Evolutionary conservation across 2,888 invertebrate species (phyloP).

Genomic region (Hirtodrosophila alboralis): DNA sequence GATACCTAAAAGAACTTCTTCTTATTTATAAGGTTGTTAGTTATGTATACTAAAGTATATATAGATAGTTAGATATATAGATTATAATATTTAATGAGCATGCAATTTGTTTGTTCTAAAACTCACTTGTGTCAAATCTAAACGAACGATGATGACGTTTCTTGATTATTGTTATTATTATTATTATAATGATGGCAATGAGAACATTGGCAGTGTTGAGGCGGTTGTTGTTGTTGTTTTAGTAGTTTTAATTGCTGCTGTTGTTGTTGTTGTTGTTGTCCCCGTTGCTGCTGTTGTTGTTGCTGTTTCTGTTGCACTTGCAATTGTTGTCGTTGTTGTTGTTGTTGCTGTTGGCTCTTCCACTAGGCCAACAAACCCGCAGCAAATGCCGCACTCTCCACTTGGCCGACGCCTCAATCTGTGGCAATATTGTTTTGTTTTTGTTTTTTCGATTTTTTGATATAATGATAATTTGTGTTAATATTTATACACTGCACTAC

Average conservation of each 20-base stretch:
- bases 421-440: slow-evolving; percentile 32
- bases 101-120: slow-evolving; percentile 49
- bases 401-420: slow-evolving; percentile 11
- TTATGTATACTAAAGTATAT: background rate
- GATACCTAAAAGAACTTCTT: background rate
- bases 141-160: slow-evolving; percentile 78
- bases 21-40: background rate
- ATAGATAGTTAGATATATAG: background rate
- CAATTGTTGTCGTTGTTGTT: slow-evolving; percentile 27
- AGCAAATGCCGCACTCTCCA: slow-evolving; percentile 59
- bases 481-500: slow-evolving; percentile 59
- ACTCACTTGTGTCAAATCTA: slow-evolving; percentile 78
- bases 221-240: slow-evolving; percentile 46
- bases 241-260: slow-evolving; percentile 32
- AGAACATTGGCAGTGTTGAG: slow-evolving; percentile 75
- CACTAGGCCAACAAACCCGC: slow-evolving; percentile 52
- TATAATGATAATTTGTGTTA: slow-evolving; percentile 17
- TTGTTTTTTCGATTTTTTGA: slow-evolving; percentile 19
- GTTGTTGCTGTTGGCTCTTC: slow-evolving; percentile 32
- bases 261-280: slow-evolving; percentile 26
- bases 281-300: slow-evolving; percentile 1
- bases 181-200: slow-evolving; percentile 72
- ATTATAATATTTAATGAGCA: slow-evolving; percentile 33
- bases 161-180: slow-evolving; percentile 57
- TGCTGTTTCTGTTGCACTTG: background rate